phyloP scores from a whole-genome alignment of 2,888 invertebrate species.

The Deroplatys truncata region DNA sequence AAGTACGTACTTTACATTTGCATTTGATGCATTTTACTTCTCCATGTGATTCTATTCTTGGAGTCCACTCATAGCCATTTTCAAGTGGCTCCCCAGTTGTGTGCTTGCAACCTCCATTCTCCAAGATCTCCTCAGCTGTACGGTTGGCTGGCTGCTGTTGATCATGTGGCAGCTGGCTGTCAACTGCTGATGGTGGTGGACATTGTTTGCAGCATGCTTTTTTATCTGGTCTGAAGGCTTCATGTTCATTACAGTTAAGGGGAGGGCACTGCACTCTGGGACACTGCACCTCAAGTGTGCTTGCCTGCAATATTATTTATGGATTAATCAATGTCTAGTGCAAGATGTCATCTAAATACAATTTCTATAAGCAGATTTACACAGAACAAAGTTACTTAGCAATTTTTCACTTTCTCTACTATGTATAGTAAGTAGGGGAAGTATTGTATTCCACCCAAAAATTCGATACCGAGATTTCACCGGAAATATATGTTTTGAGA shows the following conservation, averaged over 20 bases:
- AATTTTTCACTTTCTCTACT: no score
- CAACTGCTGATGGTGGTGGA: conserved; percentile 44
- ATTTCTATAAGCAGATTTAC: not conserved
- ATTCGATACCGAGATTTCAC: no score
- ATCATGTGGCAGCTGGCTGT: not conserved
- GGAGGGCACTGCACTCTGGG: conserved; percentile 70
- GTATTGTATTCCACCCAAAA: no score
- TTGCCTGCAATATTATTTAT: conserved; percentile 44
- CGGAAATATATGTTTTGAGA: no score
- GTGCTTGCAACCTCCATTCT: conserved; percentile 79
- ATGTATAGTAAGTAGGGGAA: no score
- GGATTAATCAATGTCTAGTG: not conserved
- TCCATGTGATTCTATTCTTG: conserved; percentile 80
- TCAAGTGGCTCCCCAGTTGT: conserved; percentile 54
- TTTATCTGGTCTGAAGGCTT: conserved; percentile 68
- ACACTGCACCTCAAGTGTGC: conserved; percentile 71
- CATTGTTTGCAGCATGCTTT: conserved; percentile 80
- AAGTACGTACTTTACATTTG: conserved; percentile 73
- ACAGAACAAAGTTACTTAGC: not conserved
- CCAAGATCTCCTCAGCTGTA: conserved; percentile 65
- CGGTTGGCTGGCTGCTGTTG: conserved; percentile 34
- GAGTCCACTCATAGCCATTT: conserved; percentile 83
- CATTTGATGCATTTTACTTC: conserved; percentile 87
- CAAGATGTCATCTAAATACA: not conserved
- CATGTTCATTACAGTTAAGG: conserved; percentile 66